A percentile compares a stretch with the other conserved stretches of the same genome.
These are phyloP conservation scores for Terrapene triunguis DNA, from an alignment of 2,113 vertebrate species.

Conservation along the genomic window DNA sequence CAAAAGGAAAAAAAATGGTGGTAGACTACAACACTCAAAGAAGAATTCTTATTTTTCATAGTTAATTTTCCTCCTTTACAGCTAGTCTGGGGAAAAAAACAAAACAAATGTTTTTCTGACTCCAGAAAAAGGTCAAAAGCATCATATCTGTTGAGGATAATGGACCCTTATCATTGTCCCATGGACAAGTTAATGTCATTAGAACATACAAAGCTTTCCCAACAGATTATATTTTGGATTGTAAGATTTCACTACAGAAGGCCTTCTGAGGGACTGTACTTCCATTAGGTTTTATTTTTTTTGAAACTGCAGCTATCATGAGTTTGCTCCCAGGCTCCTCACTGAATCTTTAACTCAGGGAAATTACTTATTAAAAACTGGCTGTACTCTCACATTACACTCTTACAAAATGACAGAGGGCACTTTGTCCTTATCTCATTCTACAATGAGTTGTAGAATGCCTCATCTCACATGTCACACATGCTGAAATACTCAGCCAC, in stretches of 20 bases:
- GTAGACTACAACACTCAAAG: neutral
- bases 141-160: neutral
- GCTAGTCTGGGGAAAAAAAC: neutral
- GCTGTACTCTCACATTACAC: neutral
- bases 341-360: neutral
- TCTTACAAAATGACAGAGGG: neutral
- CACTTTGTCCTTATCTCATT: neutral
- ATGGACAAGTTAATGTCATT: neutral
- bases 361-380: neutral
- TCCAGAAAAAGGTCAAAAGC: neutral
- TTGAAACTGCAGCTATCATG: neutral
- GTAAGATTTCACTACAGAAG: neutral
- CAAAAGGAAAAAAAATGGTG: neutral
- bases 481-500: neutral
- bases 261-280: neutral
- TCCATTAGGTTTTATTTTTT: neutral
- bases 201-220: neutral
- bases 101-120: neutral
- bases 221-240: neutral
- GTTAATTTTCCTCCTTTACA: neutral
- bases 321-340: neutral
- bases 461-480: neutral
- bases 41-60: neutral
- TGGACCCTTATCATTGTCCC: neutral
- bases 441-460: neutral